Base-by-base conservation (phyloP, 2,113 vertebrate species). In the Embiotoca jacksoni region DNA sequence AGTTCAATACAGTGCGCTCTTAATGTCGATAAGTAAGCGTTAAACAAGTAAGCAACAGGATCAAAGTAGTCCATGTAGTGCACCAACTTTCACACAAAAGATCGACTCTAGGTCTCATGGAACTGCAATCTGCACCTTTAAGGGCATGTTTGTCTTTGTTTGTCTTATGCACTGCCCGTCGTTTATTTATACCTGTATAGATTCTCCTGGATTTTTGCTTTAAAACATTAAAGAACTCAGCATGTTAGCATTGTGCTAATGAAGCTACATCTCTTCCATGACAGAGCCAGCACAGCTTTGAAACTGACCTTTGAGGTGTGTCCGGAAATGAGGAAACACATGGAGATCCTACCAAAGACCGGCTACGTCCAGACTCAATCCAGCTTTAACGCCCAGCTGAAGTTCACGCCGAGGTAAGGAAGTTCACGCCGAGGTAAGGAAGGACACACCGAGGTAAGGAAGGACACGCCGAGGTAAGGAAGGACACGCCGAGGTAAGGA, bases 381-480 rank as follows among this genome's bases (percentile, higher is more conserved):
- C 0, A 94, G 90, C 75, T 96, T 95, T 81, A 94, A 89, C 0
- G 94, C 95, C 30, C 96, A 96, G 16, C 86, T 98, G 81, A 98
- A 95, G 91, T 99, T 99, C 89, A 90, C 95, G 84, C 97, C 98
- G 4, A 96, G 97, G 97, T 99, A 93, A 93, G 86, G 46, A 74
- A 69, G 67, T 23, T 23, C 23, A 23, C 54, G 31, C 6, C 49
- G 58, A 81, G 69, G 64, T 23, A 23, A 23, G 23, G 23, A 23
- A 23, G 23, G 23, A 23, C 23, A 23, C 23, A 1, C 23, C 41
- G 4, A 96, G 97, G 97, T 99, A 93, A 93, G 86, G 46, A 75
- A 72, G 70, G 89, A 83, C 85, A 69, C 54, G 31, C 6, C 49
- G 58, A 81, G 69, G 64, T 99, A 93, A 93, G 86, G 46, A 75